phyloP scores from a whole-genome alignment of 2,888 invertebrate species.

The Cheilosia scutellata region DNA sequence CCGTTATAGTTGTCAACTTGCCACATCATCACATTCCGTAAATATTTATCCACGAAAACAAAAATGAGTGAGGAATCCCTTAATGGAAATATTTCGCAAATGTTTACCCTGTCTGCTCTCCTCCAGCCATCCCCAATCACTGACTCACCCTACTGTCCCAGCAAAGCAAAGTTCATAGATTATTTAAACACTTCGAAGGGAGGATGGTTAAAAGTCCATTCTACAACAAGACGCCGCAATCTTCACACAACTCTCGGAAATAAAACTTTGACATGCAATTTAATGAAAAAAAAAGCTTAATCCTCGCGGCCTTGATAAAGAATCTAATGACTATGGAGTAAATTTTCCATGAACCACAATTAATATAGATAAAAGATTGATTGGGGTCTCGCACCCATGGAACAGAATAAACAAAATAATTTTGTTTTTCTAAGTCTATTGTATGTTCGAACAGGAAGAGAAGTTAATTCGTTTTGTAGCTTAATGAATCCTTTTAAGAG shows the following conservation, averaged over 20 bases:
- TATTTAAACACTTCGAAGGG: slow-evolving; percentile 24
- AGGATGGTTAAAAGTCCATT: slow-evolving; percentile 33
- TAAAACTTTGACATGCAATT: slow-evolving; percentile 44
- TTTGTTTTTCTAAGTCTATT: background rate
- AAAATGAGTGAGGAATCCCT: slow-evolving; percentile 56
- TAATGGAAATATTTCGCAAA: slow-evolving; percentile 69
- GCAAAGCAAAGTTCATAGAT: slow-evolving; percentile 25
- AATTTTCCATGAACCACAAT: slow-evolving; percentile 11
- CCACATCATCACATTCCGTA: slow-evolving; percentile 63
- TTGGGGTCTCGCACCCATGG: slow-evolving; percentile 11
- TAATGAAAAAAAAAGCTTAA: slow-evolving; percentile 36
- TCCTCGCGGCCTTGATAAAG: slow-evolving; percentile 31
- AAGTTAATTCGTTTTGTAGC: slow-evolving; percentile 52
- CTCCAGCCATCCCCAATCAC: slow-evolving; percentile 30
- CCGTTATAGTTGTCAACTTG: slow-evolving; percentile 54
- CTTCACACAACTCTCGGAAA: slow-evolving; percentile 21
- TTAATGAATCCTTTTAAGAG: slow-evolving; percentile 48
- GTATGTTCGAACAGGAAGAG: slow-evolving; percentile 10
- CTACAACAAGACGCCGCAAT: slow-evolving; percentile 24
- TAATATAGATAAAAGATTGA: slow-evolving; percentile 18
- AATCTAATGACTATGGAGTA: slow-evolving; percentile 19
- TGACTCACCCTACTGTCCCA: background rate
- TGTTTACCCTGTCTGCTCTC: slow-evolving; percentile 49
- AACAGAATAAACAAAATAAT: slow-evolving; percentile 10
- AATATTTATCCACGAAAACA: slow-evolving; percentile 62